These are phyloP conservation scores for Cheilosia vernalis DNA, from an alignment of 2,888 invertebrate genomes.

Conservation along the genomic window DNA sequence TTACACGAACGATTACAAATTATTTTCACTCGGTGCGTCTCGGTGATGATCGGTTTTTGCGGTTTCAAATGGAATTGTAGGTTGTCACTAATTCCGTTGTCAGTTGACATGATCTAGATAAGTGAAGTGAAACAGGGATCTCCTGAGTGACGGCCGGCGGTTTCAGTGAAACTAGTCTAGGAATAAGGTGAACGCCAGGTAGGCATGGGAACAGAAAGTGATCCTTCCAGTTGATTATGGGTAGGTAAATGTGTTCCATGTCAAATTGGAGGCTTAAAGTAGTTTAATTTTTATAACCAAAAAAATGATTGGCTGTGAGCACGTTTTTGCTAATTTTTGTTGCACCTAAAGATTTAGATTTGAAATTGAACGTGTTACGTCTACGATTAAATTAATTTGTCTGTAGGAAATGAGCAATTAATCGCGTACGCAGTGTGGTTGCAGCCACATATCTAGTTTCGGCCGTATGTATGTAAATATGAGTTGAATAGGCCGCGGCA, in stretches of 20 bases:
- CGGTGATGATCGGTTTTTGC: slow-evolving; percentile 30
- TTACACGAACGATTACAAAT: slow-evolving; percentile 53
- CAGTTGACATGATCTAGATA: slow-evolving; percentile 50
- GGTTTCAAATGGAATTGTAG: slow-evolving; percentile 44
- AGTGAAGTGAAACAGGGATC: slow-evolving; percentile 43
- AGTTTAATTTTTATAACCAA: neutral
- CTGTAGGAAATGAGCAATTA: slow-evolving; percentile 24
- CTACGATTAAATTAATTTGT: neutral
- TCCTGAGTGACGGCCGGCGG: slow-evolving; percentile 8
- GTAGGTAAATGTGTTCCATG: neutral
- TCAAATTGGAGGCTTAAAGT: neutral
- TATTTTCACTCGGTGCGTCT: slow-evolving; percentile 59
- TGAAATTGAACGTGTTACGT: neutral
- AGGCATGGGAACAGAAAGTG: slow-evolving; percentile 18
- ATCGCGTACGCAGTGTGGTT: slow-evolving; percentile 6
- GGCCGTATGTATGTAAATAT: neutral
- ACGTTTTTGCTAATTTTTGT: neutral
- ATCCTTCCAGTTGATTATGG: slow-evolving; percentile 34
- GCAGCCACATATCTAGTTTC: slow-evolving; percentile 4
- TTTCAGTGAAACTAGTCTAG: slow-evolving; percentile 38
- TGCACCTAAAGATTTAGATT: neutral
- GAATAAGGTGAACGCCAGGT: slow-evolving; percentile 31
- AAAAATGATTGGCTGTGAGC: too few relatives aligned
- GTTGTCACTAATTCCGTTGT: slow-evolving; percentile 54
- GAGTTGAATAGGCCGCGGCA: neutral